Percentiles rank a stretch among this genome's conserved stretches.
Conservation (phyloP, 1,140 invertebrate species). For the Heliconius nattereri region DNA sequence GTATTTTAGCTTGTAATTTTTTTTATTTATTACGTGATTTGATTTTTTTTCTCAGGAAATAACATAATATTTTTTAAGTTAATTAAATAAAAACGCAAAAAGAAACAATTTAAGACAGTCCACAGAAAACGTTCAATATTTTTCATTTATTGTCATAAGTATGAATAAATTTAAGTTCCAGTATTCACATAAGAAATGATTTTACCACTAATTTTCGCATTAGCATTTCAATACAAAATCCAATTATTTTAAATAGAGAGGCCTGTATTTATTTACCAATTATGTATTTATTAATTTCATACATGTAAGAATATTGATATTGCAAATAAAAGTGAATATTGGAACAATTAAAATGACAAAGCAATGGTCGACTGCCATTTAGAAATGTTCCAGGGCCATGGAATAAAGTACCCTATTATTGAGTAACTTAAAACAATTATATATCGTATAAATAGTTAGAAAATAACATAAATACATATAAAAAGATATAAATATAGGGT, state of each 20-base stretch:
- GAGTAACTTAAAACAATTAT: background rate
- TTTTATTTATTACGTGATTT: background rate
- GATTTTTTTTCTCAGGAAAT: background rate
- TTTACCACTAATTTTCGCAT: too few relatives aligned
- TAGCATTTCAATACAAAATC: too few relatives aligned
- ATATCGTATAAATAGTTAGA: background rate
- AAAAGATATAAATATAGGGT: slow-evolving; percentile 43
- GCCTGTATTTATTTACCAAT: too few relatives aligned
- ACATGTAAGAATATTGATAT: background rate
- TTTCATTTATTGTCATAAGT: slow-evolving; percentile 43
- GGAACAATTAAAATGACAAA: slow-evolving; percentile 53
- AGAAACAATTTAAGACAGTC: background rate
- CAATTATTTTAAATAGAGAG: too few relatives aligned
- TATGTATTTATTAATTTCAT: too few relatives aligned
- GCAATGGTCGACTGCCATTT: slow-evolving; percentile 69
- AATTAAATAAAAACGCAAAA: background rate
- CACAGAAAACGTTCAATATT: slow-evolving; percentile 43
- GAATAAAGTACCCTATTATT: slow-evolving; percentile 36
- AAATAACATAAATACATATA: background rate
- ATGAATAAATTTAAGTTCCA: slow-evolving; percentile 50
- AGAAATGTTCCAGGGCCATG: slow-evolving; percentile 60
- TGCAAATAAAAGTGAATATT: slow-evolving; percentile 57
- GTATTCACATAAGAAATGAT: slow-evolving; percentile 56
- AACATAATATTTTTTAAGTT: background rate
- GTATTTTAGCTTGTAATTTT: too few relatives aligned